These are phyloP conservation scores for Caloenas nicobarica DNA, from an alignment of 2,113 vertebrate genomes.

Conservation along the genomic window DNA sequence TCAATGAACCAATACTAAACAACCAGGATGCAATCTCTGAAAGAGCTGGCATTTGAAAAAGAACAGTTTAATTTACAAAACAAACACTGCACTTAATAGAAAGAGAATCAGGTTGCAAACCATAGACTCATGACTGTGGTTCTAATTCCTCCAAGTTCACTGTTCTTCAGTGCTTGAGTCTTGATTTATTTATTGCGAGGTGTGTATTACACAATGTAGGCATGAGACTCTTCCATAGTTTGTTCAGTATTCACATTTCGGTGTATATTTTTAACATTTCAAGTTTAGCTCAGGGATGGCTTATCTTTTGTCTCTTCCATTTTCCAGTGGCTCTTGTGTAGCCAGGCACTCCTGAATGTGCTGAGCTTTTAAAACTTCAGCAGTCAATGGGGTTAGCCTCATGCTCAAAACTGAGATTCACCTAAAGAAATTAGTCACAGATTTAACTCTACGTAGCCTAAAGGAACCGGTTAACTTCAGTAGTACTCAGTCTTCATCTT, in stretches of 20 bases:
- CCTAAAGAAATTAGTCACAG: not conserved
- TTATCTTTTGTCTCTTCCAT: not conserved
- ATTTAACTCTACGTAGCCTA: not conserved
- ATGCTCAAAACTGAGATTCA: not conserved
- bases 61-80: not conserved
- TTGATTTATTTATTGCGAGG: not conserved
- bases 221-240: not conserved
- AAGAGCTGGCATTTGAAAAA: not conserved
- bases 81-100: not conserved
- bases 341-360: not conserved
- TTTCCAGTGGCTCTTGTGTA: not conserved
- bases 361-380: not conserved
- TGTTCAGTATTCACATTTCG: not conserved
- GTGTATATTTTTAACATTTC: not conserved
- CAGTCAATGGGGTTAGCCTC: not conserved
- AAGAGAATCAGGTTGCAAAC: not conserved
- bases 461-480: not conserved
- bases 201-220: not conserved
- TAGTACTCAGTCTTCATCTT: not conserved
- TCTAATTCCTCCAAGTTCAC: not conserved
- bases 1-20: slow-evolving; percentile 25
- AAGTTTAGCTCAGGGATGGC: not conserved
- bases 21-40: not conserved
- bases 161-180: not conserved
- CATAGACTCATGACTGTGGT: not conserved